Base-by-base conservation (phyloP, 2,888 invertebrate genomes). In the Horisme vitalbata region DNA sequence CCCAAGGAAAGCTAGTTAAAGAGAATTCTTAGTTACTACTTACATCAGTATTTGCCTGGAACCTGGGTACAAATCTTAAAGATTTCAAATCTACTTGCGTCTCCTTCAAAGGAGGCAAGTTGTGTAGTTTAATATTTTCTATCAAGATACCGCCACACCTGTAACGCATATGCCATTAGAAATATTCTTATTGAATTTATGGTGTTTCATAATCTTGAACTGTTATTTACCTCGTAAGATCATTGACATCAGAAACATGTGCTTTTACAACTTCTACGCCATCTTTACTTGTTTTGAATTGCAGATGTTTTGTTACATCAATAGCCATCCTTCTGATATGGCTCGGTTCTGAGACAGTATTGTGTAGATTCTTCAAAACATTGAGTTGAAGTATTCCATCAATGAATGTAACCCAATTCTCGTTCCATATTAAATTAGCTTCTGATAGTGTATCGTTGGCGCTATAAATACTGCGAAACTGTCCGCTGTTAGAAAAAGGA, bases 341-440 rank as follows among this genome's bases (percentile, higher is more conserved):
- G 0, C 92, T 93, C 1, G 95, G 95, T 9, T 94, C 78, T 23
- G 92, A 82, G 0, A 95, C 81, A 0, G 91, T 87, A 28, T 93
- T 86, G 3, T 91, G 84, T 11, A 91, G 85, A 36, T 91, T 82
- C 20, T 91, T 90, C 11, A 95, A 64, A 7, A 94, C 90, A 33
- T 92, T 89, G 46, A 95, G 91, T 81, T 97, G 97, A 11, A 97
- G 79, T 90, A 97, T 91, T 0, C 94, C 93, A 74, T 97, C 96
- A 62, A 97, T 85, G 63, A 95, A 94, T 2, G 94, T 91, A 0
- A 94, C 92, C 96, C 96, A 97, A 71, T 95, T 94, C 43, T 92
- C 91, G n/a, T 88, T 83, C 95, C 95, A 96, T 27, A 74, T 66
- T 0, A 91, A 51, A 13, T 59, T 41, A 2, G 81, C 89, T 14